Evolutionary conservation across 2,113 vertebrate genomes (phyloP).

Genomic region (Setophaga coronata): DNA sequence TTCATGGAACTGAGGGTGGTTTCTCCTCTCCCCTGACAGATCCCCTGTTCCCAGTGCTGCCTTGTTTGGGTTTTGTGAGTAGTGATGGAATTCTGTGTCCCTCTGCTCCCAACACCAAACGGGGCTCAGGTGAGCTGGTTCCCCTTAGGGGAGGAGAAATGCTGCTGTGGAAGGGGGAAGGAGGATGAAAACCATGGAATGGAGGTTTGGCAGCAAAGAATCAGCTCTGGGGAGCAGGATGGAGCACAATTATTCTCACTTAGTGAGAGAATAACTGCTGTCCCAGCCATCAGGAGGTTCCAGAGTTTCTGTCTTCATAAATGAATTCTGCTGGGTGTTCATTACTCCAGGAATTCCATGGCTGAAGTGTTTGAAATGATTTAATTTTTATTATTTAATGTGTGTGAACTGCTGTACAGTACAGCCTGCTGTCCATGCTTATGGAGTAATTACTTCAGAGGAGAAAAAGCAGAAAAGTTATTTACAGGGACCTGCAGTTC

Average conservation of each 20-base stretch:
- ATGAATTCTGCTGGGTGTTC: background rate
- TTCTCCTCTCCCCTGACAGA: background rate
- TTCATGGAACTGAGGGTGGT: background rate
- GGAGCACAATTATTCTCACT: background rate
- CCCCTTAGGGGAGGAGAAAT: background rate
- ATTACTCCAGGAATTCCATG: background rate
- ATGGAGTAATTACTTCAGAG: background rate
- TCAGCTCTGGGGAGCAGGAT: background rate
- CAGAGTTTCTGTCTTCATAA: background rate
- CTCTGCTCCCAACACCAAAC: background rate
- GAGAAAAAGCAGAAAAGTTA: background rate
- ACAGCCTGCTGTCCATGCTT: background rate
- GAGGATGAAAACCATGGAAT: background rate
- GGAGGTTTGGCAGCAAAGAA: background rate
- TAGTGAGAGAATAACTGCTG: background rate
- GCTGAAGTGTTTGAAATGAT: background rate
- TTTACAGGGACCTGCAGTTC: background rate
- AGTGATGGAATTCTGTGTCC: background rate
- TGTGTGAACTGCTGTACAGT: background rate
- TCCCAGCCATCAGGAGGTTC: background rate
- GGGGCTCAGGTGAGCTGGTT: rapidly evolving
- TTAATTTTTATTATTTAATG: background rate
- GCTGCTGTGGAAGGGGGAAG: background rate
- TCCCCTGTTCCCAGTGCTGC: background rate
- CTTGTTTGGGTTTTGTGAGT: background rate